These are phyloP conservation scores for Pachyuromys duprasi DNA, from an alignment of 2,797 vertebrate genomes.

Conservation along the genomic window DNA sequence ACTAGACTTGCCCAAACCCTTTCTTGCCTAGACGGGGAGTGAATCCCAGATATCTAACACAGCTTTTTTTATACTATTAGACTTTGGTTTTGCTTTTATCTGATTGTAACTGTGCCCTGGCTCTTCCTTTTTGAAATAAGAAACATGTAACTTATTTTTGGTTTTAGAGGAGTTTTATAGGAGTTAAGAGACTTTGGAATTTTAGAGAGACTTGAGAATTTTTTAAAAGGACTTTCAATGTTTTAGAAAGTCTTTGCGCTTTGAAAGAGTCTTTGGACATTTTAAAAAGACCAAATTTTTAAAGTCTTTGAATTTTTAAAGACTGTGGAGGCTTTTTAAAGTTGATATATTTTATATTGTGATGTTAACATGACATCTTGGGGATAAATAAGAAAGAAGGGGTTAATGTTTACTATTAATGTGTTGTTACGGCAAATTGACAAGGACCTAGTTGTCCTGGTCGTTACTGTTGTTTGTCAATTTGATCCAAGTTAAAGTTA, in stretches of 20 bases:
- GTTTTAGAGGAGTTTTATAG: not conserved
- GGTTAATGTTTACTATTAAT: not conserved
- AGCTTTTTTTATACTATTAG: not conserved
- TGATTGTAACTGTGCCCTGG: too few species aligned
- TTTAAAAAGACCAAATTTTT: not conserved
- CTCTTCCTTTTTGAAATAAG: not conserved
- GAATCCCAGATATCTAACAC: not conserved
- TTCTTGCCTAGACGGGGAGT: not conserved
- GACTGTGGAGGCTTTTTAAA: not conserved
- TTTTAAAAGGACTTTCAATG: not conserved
- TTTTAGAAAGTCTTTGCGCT: not conserved
- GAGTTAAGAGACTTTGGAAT: not conserved
- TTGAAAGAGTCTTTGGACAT: too few species aligned
- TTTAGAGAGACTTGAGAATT: not conserved
- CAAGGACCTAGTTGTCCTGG: not conserved
- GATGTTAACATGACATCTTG: not conserved
- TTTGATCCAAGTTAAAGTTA: not conserved
- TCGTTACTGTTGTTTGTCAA: not conserved
- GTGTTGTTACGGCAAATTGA: not conserved
- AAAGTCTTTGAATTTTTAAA: not conserved
- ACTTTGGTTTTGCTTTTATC: not conserved
- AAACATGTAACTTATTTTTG: not conserved
- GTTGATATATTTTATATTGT: not conserved
- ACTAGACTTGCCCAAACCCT: not conserved
- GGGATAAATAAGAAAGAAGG: not conserved